A percentile compares a stretch with the other conserved stretches of the same genome.
Evolutionary conservation across 2,797 vertebrate genomes (phyloP).

Genomic region (Intellagama lesueurii): DNA sequence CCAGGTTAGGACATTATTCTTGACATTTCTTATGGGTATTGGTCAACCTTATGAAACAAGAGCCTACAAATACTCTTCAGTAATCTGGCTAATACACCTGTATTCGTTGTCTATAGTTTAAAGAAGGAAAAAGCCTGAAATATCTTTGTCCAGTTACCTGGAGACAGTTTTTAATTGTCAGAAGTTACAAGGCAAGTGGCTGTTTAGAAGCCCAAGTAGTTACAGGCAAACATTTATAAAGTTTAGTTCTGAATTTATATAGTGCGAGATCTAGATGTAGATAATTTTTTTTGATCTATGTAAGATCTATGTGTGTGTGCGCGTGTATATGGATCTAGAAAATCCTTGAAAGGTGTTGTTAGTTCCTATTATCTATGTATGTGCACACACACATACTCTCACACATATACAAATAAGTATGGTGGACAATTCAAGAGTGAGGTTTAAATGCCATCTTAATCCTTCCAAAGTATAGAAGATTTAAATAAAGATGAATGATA

Average conservation of each 20-base stretch:
- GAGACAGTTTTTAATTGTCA: neutral
- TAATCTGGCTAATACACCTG: neutral
- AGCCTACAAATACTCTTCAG: neutral
- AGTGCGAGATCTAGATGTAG: too few relatives aligned
- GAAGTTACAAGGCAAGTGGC: neutral
- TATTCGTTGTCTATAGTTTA: neutral
- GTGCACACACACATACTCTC: neutral
- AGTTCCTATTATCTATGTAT: neutral
- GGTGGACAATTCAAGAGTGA: neutral
- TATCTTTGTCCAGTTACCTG: neutral
- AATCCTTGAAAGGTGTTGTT: too few relatives aligned
- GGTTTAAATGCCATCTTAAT: neutral
- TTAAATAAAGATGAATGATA: slow-evolving; percentile 28
- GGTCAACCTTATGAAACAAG: too few relatives aligned
- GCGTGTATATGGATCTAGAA: too few relatives aligned
- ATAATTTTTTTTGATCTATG: too few relatives aligned
- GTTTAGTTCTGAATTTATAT: too few relatives aligned
- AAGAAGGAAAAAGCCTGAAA: neutral
- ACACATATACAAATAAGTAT: neutral
- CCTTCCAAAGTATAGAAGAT: slow-evolving; percentile 17
- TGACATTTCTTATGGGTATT: too few relatives aligned
- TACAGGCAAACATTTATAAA: neutral
- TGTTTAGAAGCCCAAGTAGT: neutral
- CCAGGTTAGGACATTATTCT: too few relatives aligned
- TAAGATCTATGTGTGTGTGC: too few relatives aligned